These are phyloP conservation scores for Cyanoderma ruficeps DNA, from an alignment of 2,113 vertebrate species.

Conservation along the genomic window DNA sequence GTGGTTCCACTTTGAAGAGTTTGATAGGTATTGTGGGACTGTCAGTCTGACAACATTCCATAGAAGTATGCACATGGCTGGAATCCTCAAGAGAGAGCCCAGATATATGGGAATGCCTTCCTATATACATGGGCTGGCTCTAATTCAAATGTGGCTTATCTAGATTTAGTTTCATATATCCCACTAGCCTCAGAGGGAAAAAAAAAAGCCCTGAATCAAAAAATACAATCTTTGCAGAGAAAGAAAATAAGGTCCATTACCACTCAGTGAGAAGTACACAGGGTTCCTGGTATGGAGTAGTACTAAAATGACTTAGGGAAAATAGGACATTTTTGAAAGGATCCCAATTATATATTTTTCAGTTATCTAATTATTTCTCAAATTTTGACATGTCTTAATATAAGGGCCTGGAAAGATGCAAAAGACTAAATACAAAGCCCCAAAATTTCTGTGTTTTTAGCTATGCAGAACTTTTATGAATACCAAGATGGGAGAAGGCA, in stretches of 20 bases:
- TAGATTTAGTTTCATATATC: background rate
- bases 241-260: background rate
- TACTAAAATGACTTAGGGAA: background rate
- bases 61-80: background rate
- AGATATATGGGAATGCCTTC: background rate
- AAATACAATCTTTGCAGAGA: background rate
- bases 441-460: background rate
- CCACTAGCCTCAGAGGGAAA: background rate
- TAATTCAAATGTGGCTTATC: background rate
- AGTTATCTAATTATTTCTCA: background rate
- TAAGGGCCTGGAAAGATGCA: background rate
- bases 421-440: background rate
- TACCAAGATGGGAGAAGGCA: background rate
- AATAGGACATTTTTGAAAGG: background rate
- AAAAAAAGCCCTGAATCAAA: background rate
- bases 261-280: background rate
- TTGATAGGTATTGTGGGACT: background rate
- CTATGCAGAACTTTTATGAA: background rate
- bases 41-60: fast-evolving
- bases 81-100: background rate
- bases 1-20: background rate
- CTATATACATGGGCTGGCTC: background rate
- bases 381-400: background rate
- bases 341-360: background rate
- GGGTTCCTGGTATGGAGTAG: background rate